Conservation (phyloP, 2,113 vertebrate species). For the Microcebus tavaratra region DNA sequence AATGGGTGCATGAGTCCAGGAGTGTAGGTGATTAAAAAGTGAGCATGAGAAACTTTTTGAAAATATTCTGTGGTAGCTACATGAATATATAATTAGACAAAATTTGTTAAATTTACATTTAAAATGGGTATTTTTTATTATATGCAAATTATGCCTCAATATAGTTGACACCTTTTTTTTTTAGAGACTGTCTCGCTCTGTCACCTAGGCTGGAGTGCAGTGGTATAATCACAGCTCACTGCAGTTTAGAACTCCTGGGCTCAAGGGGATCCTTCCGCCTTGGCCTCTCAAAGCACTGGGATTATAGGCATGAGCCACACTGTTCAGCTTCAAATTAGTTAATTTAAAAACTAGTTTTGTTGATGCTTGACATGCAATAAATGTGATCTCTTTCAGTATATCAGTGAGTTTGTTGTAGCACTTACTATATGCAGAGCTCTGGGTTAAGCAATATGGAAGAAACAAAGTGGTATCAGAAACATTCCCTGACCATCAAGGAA, state of each 20-base stretch:
- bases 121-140: neutral
- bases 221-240: too few relatives aligned
- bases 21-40: neutral
- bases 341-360: neutral
- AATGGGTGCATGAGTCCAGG: neutral
- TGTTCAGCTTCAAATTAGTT: neutral
- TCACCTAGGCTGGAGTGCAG: too few relatives aligned
- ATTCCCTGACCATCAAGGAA: neutral
- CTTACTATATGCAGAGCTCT: neutral
- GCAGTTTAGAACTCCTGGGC: too few relatives aligned
- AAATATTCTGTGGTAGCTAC: neutral
- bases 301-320: too few relatives aligned
- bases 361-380: neutral
- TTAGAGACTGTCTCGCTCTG: too few relatives aligned
- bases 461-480: neutral
- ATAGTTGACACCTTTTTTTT: neutral
- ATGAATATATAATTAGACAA: neutral
- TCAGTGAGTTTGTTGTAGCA: neutral
- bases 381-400: neutral
- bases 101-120: slow-evolving; percentile 36
- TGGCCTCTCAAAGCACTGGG: too few relatives aligned
- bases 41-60: neutral
- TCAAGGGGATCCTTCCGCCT: too few relatives aligned
- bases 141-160: neutral
- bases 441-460: slow-evolving; percentile 6